These are phyloP conservation scores for Poeciliopsis presidionis DNA, from an alignment of 2,797 vertebrate genomes.

Conservation along the genomic window DNA sequence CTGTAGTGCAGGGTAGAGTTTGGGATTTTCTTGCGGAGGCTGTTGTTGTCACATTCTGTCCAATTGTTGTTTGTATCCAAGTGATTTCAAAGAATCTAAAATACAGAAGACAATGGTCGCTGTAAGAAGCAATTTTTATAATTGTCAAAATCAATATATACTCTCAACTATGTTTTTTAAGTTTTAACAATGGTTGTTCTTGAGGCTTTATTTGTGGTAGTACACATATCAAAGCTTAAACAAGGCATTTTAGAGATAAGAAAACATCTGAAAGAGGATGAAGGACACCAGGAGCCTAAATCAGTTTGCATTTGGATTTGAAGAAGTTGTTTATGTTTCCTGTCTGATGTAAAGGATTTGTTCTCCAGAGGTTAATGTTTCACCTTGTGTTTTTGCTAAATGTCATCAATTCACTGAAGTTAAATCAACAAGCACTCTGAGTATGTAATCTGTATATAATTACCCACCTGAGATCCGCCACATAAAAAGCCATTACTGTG, in stretches of 20 bases:
- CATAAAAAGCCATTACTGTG: slow-evolving; percentile 85
- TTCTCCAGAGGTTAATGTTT: slow-evolving; percentile 61
- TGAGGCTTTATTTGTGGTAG: background rate
- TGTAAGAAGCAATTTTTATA: background rate
- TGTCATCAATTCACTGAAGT: slow-evolving; percentile 82
- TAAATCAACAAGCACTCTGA: slow-evolving; percentile 82
- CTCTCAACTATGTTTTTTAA: background rate
- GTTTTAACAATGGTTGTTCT: slow-evolving; percentile 39
- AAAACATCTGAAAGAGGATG: slow-evolving; percentile 33
- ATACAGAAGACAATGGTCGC: background rate
- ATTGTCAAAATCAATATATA: slow-evolving; percentile 9
- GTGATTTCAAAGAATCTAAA: background rate
- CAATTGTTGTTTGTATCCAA: background rate
- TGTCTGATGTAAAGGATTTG: slow-evolving; percentile 57
- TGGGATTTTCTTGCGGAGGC: background rate
- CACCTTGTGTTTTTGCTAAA: slow-evolving; percentile 71
- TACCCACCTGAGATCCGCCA: slow-evolving; percentile 84
- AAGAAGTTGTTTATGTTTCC: slow-evolving; percentile 44
- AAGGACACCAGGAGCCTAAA: background rate
- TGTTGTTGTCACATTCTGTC: background rate
- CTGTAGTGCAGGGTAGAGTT: background rate
- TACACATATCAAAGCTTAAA: background rate
- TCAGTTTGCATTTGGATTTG: slow-evolving; percentile 18
- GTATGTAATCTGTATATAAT: slow-evolving; percentile 86
- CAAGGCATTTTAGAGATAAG: background rate